Conservation (phyloP, 2,113 vertebrate genomes). For the Rhea americana region DNA sequence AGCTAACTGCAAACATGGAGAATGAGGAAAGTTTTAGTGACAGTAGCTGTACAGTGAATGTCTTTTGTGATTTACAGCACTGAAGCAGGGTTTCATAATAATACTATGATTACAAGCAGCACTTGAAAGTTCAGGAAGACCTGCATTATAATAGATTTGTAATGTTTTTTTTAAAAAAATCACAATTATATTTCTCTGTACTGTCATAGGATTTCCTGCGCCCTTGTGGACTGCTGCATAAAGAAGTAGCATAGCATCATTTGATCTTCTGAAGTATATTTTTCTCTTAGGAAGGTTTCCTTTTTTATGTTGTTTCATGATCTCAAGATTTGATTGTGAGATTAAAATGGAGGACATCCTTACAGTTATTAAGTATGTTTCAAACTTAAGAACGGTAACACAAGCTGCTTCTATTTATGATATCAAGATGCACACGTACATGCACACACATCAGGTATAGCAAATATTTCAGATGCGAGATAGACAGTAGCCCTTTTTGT, state of each 20-base stretch:
- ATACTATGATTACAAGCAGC: neutral
- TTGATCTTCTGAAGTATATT: neutral
- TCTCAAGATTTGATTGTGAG: neutral
- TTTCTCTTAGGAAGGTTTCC: neutral
- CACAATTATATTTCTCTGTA: neutral
- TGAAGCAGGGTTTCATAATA: neutral
- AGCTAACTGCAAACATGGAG: neutral
- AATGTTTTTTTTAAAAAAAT: neutral
- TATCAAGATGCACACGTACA: neutral
- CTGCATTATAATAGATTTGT: neutral
- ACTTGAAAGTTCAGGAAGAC: neutral
- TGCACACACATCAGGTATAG: neutral
- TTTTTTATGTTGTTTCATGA: neutral
- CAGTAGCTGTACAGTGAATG: neutral
- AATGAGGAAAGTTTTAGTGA: neutral
- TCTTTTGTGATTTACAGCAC: neutral
- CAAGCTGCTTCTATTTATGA: neutral
- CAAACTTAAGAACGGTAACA: neutral
- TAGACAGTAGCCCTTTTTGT: neutral
- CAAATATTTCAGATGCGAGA: neutral
- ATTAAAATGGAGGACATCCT: neutral
- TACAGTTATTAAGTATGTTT: neutral
- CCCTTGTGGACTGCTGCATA: neutral
- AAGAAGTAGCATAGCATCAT: neutral
- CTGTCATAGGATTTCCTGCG: neutral